These are phyloP conservation scores for Melanotaenia boesemani DNA, from an alignment of 2,797 vertebrate species.

Conservation along the genomic window DNA sequence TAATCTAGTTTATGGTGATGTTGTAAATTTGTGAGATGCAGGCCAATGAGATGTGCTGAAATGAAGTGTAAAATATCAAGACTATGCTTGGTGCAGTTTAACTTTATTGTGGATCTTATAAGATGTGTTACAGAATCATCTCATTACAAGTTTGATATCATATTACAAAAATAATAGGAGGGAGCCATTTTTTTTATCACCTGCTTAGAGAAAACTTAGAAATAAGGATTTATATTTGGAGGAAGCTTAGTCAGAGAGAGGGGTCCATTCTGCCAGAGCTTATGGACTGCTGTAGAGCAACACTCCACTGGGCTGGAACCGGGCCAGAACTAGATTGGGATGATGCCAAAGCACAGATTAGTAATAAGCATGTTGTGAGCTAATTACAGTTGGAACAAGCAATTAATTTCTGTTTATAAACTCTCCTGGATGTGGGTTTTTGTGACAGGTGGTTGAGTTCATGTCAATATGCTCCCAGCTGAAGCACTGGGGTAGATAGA, in stretches of 20 bases:
- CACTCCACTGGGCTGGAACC: constrained; percentile 74
- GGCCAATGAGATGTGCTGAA: constrained; percentile 1
- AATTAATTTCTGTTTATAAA: constrained; percentile 86
- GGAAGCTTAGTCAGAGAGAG: constrained; percentile 31
- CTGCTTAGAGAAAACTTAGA: constrained; percentile 7
- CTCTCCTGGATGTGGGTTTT: constrained; percentile 69
- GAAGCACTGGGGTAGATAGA: constrained; percentile 53
- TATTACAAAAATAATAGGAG: background rate
- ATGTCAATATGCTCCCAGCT: constrained; percentile 68
- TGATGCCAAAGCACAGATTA: constrained; percentile 83
- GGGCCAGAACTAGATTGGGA: constrained; percentile 79
- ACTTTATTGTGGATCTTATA: background rate
- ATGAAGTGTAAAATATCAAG: constrained; percentile 9
- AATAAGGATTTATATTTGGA: constrained; percentile 26
- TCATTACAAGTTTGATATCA: background rate
- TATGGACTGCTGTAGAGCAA: constrained; percentile 70
- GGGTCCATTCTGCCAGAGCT: constrained; percentile 59
- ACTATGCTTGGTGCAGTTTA: background rate
- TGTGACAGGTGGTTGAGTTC: constrained; percentile 75
- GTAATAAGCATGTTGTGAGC: constrained; percentile 83
- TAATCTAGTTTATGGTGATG: constrained; percentile 45
- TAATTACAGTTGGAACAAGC: constrained; percentile 84
- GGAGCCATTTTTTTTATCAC: background rate
- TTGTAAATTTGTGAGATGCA: constrained; percentile 27
- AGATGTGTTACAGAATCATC: constrained; percentile 4